Percentiles rank a stretch among this genome's conserved stretches.
Conservation (phyloP, 2,113 vertebrate species). For the Cynocephalus volans region DNA sequence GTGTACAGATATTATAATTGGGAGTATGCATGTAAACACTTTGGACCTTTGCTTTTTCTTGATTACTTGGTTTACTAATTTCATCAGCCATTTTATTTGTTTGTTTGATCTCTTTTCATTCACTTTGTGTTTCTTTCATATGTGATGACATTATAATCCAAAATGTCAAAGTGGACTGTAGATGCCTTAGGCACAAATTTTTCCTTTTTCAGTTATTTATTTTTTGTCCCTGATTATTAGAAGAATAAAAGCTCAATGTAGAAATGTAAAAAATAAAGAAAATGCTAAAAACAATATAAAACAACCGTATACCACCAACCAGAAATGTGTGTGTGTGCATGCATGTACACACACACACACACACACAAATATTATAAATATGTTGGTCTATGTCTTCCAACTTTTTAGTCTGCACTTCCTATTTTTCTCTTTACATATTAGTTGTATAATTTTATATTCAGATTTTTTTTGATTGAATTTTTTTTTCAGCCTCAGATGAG, state of each 20-base stretch:
- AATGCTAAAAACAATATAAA: conserved; percentile 4
- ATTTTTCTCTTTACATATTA: neutral
- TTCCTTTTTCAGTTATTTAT: neutral
- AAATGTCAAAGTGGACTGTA: conserved; percentile 60
- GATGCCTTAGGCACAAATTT: neutral
- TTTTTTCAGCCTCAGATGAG: neutral
- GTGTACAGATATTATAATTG: neutral
- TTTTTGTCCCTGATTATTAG: neutral
- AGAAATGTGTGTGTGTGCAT: neutral
- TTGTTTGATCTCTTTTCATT: conserved; percentile 66
- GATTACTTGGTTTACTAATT: conserved; percentile 52
- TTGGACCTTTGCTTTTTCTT: conserved; percentile 22
- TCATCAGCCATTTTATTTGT: conserved; percentile 60
- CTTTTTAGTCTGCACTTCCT: neutral
- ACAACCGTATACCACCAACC: neutral
- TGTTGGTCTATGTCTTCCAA: neutral
- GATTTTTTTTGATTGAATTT: neutral
- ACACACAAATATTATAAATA: neutral
- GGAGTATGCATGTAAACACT: neutral
- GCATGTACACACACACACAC: neutral
- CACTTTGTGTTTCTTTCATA: conserved; percentile 63
- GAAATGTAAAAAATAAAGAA: conserved; percentile 3
- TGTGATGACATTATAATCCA: conserved; percentile 68
- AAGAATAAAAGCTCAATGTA: neutral
- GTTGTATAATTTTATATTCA: conserved; percentile 10